Conservation (phyloP, 2,113 vertebrate genomes). For the Crotalus helleri region DNA sequence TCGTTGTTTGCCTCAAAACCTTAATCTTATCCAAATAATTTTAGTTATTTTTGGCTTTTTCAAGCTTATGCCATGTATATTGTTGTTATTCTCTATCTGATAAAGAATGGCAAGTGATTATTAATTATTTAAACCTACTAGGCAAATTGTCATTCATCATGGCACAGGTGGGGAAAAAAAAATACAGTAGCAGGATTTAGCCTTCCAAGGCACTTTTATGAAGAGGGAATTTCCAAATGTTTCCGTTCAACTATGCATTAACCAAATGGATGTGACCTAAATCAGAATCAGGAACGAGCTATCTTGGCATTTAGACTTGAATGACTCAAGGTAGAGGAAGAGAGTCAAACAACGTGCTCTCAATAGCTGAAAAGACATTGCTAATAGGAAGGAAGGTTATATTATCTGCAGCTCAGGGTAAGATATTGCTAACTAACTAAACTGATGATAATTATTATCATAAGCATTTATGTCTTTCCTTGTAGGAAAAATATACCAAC, state of each 20-base stretch:
- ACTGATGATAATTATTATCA: background rate
- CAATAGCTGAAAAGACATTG: background rate
- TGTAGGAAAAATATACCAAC: background rate
- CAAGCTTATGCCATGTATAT: background rate
- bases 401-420: background rate
- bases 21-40: background rate
- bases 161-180: background rate
- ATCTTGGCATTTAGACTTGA: too few relatives aligned
- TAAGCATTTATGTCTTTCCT: background rate
- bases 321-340: background rate
- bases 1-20: background rate
- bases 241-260: too few relatives aligned
- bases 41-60: background rate
- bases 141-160: background rate
- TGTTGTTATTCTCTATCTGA: background rate
- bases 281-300: too few relatives aligned
- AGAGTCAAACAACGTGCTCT: background rate
- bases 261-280: too few relatives aligned
- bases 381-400: background rate
- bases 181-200: too few relatives aligned
- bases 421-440: background rate
- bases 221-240: too few relatives aligned
- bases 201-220: too few relatives aligned
- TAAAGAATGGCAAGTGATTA: too few relatives aligned
- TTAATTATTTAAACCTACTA: background rate